phyloP scores from a whole-genome alignment of 2,797 vertebrate species.

The Artibeus lituratus region DNA sequence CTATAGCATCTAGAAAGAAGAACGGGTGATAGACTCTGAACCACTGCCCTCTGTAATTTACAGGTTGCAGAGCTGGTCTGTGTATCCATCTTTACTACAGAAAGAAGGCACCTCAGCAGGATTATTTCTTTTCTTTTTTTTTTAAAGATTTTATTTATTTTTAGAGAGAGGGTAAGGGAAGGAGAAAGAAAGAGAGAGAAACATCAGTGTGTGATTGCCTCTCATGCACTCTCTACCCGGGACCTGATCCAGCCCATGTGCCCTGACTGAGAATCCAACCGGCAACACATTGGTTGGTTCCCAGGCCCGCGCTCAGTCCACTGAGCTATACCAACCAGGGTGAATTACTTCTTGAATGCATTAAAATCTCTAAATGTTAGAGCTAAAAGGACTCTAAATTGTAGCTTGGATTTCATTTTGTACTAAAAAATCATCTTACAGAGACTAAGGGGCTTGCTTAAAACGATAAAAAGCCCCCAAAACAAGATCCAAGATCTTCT shows the following conservation, averaged over 20 bases:
- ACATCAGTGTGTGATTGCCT: too few species aligned
- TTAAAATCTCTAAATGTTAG: not conserved
- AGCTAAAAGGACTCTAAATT: not conserved
- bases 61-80: constrained; percentile 41
- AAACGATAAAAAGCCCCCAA: not conserved
- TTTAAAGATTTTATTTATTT: too few species aligned
- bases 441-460: not conserved
- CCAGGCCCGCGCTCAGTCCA: too few species aligned
- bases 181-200: too few species aligned
- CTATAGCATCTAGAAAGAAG: not conserved
- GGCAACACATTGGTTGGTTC: too few species aligned
- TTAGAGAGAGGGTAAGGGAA: too few species aligned
- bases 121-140: not conserved
- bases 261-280: too few species aligned
- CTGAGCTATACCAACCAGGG: too few species aligned
- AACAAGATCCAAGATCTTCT: not conserved
- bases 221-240: too few species aligned
- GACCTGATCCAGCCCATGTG: too few species aligned
- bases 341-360: not conserved
- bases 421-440: not conserved
- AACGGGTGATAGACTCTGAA: not conserved
- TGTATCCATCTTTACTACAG: constrained; percentile 3
- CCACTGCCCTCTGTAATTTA: not conserved
- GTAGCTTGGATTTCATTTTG: not conserved
- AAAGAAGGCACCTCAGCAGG: not conserved